These are phyloP conservation scores for Drosophila pruinosa DNA, from an alignment of 1,140 invertebrate species.

Conservation along the genomic window DNA sequence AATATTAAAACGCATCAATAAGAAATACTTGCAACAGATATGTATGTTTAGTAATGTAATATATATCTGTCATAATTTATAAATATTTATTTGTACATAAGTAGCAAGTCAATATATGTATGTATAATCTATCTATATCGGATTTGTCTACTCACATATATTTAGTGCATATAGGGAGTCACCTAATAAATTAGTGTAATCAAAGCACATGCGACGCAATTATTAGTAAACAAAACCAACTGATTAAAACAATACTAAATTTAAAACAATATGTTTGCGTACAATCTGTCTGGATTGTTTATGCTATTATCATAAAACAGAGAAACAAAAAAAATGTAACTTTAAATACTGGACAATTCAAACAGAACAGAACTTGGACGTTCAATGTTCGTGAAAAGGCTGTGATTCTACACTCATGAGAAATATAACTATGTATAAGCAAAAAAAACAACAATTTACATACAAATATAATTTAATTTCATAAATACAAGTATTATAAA, in stretches of 20 bases:
- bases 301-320: conserved; percentile 55
- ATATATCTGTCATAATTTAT: conserved; percentile 32
- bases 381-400: conserved; percentile 69
- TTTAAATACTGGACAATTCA: conserved; percentile 72
- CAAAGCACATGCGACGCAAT: conserved; percentile 17
- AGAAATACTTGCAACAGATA: conserved; percentile 20
- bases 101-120: conserved; percentile 42
- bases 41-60: conserved; percentile 2
- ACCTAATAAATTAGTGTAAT: conserved; percentile 53
- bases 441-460: conserved; percentile 28
- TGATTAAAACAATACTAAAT: conserved; percentile 47
- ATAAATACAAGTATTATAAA: conserved; percentile 63
- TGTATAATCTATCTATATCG: conserved; percentile 51
- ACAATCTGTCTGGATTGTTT: conserved; percentile 38
- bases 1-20: conserved; percentile 31
- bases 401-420: conserved; percentile 81
- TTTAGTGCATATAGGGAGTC: conserved; percentile 31
- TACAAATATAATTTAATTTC: conserved; percentile 38
- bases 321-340: conserved; percentile 37
- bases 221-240: conserved; percentile 56
- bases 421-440: conserved; percentile 65
- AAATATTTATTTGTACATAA: conserved; percentile 75
- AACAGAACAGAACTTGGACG: conserved; percentile 60
- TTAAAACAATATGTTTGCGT: conserved; percentile 14
- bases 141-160: conserved; percentile 5